Conservation (phyloP, 2,797 vertebrate genomes). For the Clarias fuscus region DNA sequence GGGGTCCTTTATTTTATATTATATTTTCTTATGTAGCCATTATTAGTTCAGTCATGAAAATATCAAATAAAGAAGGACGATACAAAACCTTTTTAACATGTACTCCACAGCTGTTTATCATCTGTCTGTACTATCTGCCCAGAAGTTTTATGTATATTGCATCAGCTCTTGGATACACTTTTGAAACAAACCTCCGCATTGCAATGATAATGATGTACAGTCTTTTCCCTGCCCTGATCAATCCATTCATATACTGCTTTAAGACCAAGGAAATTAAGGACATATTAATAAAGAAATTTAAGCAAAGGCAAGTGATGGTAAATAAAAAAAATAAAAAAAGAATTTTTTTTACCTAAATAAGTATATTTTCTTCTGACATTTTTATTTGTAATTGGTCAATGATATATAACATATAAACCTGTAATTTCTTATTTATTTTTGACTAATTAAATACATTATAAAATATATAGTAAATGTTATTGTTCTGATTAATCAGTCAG, state of each 20-base stretch:
- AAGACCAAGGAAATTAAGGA: slow-evolving; percentile 55
- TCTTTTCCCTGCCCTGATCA: not conserved
- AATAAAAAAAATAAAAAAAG: not conserved
- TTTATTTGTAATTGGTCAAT: not conserved
- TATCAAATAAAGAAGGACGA: slow-evolving; percentile 50
- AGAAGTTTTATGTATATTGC: slow-evolving; percentile 43
- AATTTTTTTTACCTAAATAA: no score
- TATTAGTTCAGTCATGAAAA: no score
- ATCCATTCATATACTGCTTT: slow-evolving; percentile 22
- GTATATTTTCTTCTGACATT: no score
- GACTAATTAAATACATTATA: no score
- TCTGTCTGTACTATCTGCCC: slow-evolving; percentile 60
- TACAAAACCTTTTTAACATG: slow-evolving; percentile 68
- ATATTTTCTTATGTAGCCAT: slow-evolving; percentile 65
- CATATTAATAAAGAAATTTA: slow-evolving; percentile 18
- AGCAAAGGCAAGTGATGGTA: slow-evolving; percentile 1
- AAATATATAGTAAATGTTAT: no score
- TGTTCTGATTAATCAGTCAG: no score
- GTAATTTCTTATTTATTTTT: no score
- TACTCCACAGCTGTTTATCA: slow-evolving; percentile 64
- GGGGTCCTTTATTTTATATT: slow-evolving; percentile 60
- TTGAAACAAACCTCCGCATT: slow-evolving; percentile 53
- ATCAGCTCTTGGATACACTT: not conserved
- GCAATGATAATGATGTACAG: slow-evolving; percentile 49
- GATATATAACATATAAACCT: not conserved